Conservation (phyloP, 2,113 vertebrate genomes). For the Brachyistius frenatus region DNA sequence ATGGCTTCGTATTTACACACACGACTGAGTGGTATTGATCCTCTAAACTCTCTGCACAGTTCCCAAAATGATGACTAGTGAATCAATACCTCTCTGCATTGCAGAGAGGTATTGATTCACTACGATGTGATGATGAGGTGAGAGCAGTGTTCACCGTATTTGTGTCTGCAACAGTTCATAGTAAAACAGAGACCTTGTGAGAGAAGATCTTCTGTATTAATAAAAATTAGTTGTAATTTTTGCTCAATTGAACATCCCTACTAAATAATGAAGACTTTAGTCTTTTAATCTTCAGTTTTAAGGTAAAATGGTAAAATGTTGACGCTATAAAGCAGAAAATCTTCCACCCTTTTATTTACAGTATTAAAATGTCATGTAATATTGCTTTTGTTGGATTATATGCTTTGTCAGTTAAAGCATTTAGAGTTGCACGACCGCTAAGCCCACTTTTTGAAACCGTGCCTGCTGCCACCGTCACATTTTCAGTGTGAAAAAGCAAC, state of each 20-base stretch:
- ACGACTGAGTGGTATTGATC: too few relatives aligned
- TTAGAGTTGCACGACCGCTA: not conserved
- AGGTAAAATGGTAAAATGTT: too few relatives aligned
- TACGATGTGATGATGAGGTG: not conserved
- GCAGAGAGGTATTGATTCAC: not conserved
- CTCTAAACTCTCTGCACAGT: not conserved
- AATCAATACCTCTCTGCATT: conserved; percentile 9
- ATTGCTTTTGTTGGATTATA: not conserved
- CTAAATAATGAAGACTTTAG: too few relatives aligned
- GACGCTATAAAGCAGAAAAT: too few relatives aligned
- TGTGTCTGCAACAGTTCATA: not conserved
- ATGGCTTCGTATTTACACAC: too few relatives aligned
- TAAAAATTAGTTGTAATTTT: too few relatives aligned
- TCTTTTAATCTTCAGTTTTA: too few relatives aligned
- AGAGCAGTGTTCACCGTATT: not conserved
- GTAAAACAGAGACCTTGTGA: too few relatives aligned
- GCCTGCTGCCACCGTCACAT: conserved; percentile 2
- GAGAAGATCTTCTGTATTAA: too few relatives aligned
- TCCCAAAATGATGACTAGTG: conserved; percentile 4
- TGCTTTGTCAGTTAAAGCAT: not conserved
- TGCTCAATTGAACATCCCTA: too few relatives aligned
- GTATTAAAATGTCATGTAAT: not conserved
- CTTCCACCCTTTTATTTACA: too few relatives aligned
- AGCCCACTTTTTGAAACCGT: not conserved
- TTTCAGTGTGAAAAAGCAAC: conserved; percentile 8